A percentile compares a stretch with the other conserved stretches of the same genome.
phyloP scores from a whole-genome alignment of 2,797 vertebrate species.

The Scarus forsteni region DNA sequence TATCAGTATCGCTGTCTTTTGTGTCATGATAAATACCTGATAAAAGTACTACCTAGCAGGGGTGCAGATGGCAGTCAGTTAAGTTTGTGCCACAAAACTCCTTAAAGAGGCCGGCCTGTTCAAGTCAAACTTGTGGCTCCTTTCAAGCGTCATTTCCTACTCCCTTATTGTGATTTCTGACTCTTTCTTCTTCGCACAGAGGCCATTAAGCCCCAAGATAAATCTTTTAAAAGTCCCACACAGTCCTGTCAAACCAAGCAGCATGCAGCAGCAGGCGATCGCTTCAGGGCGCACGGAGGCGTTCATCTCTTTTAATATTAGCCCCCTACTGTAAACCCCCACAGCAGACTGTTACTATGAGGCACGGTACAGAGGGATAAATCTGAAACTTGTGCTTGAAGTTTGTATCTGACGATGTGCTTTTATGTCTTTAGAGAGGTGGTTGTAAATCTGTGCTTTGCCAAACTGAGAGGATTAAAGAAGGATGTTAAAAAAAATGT shows the following conservation, averaged over 20 bases:
- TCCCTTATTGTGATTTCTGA: too few species aligned
- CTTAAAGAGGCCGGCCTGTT: too few species aligned
- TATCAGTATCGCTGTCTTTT: neutral
- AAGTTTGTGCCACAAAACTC: too few species aligned
- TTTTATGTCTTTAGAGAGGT: neutral
- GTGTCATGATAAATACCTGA: neutral
- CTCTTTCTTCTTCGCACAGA: too few species aligned
- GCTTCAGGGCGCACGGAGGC: conserved; percentile 10
- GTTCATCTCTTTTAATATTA: neutral
- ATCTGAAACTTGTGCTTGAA: neutral
- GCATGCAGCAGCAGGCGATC: neutral
- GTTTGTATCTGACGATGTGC: neutral
- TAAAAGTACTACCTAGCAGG: too few species aligned
- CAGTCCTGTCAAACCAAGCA: neutral
- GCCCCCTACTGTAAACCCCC: conserved; percentile 2
- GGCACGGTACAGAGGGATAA: neutral
- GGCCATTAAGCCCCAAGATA: too few species aligned
- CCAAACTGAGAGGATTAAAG: too few species aligned
- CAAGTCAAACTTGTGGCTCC: too few species aligned
- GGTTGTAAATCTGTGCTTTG: too few species aligned
- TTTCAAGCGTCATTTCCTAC: too few species aligned
- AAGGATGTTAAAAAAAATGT: too few species aligned
- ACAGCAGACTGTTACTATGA: neutral
- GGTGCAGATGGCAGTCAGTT: too few species aligned
- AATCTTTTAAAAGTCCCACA: conserved; percentile 1